Evolutionary conservation across 2,888 invertebrate species (phyloP).

Genomic region (Dryococelus australis): DNA sequence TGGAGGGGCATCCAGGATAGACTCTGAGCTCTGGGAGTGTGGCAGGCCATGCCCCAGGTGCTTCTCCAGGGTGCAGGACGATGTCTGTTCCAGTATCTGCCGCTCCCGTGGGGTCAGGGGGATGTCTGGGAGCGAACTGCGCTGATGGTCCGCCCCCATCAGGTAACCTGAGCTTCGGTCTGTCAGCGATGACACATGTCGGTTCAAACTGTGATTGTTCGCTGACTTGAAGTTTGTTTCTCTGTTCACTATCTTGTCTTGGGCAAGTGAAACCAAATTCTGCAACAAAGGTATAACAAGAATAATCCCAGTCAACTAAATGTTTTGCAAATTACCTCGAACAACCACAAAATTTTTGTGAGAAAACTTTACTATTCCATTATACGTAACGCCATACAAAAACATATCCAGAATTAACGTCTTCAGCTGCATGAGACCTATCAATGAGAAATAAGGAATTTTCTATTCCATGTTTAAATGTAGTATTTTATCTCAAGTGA

Average conservation of each 20-base stretch:
- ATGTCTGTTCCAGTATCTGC: constrained; percentile 69
- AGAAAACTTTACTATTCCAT: no score
- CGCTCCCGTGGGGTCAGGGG: constrained; percentile 82
- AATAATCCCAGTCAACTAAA: constrained; percentile 26
- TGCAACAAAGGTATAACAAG: constrained; percentile 54
- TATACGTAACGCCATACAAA: no score
- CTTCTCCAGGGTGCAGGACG: constrained; percentile 53
- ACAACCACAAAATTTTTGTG: no score
- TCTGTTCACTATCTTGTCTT: constrained; percentile 79
- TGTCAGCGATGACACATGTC: constrained; percentile 42
- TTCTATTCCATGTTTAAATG: no score
- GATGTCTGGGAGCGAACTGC: constrained; percentile 80
- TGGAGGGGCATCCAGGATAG: constrained; percentile 74
- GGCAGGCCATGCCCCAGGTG: constrained; percentile 65
- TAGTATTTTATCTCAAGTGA: no score
- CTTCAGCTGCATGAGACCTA: no score
- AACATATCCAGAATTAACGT: no score
- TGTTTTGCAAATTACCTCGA: no score
- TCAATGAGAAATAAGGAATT: no score
- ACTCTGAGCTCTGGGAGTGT: constrained; percentile 85
- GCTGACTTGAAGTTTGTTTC: constrained; percentile 56
- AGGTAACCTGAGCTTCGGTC: constrained; percentile 46
- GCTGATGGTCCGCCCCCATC: constrained; percentile 59
- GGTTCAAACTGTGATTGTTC: constrained; percentile 38
- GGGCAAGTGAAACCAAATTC: constrained; percentile 79